A percentile compares a stretch with the other conserved stretches of the same genome.
phyloP scores from a whole-genome alignment of 2,888 invertebrate genomes.

The Frankliniella fusca region DNA sequence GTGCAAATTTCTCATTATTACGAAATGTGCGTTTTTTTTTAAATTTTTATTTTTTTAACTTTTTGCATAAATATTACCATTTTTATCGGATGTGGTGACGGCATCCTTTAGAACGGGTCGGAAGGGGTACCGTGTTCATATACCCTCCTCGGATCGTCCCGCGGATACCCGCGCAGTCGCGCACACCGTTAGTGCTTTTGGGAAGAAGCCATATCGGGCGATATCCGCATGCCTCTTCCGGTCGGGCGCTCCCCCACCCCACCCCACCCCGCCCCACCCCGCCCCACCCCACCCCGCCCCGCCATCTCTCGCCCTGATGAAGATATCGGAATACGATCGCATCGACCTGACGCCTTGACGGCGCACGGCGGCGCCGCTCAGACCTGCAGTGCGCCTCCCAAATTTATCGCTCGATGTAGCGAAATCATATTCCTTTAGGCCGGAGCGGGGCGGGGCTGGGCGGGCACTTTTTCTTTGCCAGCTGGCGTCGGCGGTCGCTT shows the following conservation, averaged over 20 bases:
- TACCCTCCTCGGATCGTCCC: neutral
- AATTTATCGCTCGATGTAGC: neutral
- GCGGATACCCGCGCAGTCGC: neutral
- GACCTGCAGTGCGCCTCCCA: neutral
- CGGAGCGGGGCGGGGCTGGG: too few species aligned
- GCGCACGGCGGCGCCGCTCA: neutral
- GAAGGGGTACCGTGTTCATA: neutral
- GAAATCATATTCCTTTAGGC: neutral
- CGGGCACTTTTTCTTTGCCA: neutral
- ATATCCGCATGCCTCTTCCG: neutral
- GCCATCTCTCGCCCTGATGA: neutral
- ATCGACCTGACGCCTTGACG: neutral
- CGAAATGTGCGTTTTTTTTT: too few species aligned
- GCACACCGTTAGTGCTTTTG: neutral
- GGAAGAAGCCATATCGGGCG: neutral
- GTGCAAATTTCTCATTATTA: too few species aligned
- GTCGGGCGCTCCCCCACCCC: neutral
- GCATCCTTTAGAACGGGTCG: neutral
- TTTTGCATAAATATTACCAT: too few species aligned
- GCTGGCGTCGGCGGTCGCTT: neutral
- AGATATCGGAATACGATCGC: slow-evolving; percentile 10
- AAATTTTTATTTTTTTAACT: too few species aligned
- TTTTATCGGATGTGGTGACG: neutral
- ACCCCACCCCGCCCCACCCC: neutral
- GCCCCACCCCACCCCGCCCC: neutral